Percentiles rank a stretch among this genome's conserved stretches.
These are phyloP conservation scores for Astreopora myriophthalma DNA, from an alignment of 64 coral and sea anemone species.

Conservation along the genomic window DNA sequence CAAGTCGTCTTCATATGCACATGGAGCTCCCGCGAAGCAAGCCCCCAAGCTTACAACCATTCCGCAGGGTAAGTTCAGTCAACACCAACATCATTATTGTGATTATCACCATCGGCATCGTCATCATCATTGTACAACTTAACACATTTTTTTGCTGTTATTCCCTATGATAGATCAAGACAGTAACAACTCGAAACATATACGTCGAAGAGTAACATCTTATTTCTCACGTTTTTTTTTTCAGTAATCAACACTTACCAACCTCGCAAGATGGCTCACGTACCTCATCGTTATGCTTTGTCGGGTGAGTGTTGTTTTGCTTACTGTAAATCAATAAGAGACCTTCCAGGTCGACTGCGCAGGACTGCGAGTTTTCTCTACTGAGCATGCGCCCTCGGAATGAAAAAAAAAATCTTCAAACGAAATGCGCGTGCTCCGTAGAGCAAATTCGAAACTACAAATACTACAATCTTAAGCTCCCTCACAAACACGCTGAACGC, in stretches of 20 bases:
- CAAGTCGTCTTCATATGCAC: neutral
- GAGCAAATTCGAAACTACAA: too few species aligned
- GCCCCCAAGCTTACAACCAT: neutral
- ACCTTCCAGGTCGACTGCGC: too few species aligned
- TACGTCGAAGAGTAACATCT: neutral
- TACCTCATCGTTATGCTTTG: neutral
- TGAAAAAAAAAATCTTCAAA: too few species aligned
- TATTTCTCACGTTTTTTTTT: neutral
- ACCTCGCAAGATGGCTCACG: neutral
- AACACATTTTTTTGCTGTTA: too few species aligned
- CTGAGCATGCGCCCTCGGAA: too few species aligned
- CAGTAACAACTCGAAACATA: neutral
- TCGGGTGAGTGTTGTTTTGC: neutral
- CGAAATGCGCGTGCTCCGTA: too few species aligned
- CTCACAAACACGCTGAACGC: too few species aligned
- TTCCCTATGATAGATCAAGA: neutral
- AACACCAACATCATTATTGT: neutral
- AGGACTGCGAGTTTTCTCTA: too few species aligned
- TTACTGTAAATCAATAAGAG: neutral
- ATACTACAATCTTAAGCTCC: too few species aligned
- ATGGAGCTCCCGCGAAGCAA: neutral
- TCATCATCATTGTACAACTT: too few species aligned
- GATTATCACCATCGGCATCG: neutral
- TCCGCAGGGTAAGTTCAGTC: slow-evolving; percentile 6
- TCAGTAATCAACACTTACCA: slow-evolving; percentile 5